Conservation (phyloP, 1,140 invertebrate genomes). For the Drosophila lowei region DNA sequence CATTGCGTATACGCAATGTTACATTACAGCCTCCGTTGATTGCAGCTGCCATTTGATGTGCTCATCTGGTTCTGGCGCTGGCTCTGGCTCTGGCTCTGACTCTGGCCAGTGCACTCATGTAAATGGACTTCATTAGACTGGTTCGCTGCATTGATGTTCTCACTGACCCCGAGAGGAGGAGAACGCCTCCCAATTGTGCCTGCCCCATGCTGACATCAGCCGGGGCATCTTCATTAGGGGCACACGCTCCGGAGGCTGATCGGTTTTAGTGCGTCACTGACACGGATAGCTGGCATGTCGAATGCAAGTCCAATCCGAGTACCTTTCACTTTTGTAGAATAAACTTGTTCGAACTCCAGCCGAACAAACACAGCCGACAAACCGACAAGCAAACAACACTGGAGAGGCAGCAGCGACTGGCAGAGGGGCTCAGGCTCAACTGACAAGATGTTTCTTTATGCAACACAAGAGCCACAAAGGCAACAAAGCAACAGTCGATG, state of each 20-base stretch:
- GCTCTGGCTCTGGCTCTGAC: too few species aligned
- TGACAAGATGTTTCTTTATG: slow-evolving; percentile 71
- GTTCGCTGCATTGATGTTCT: slow-evolving; percentile 9
- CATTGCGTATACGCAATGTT: slow-evolving; percentile 45
- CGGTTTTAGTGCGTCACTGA: slow-evolving; percentile 72
- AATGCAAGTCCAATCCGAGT: slow-evolving; percentile 36
- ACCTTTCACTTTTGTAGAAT: slow-evolving; percentile 79
- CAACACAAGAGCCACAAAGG: slow-evolving; percentile 38
- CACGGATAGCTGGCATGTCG: slow-evolving; percentile 51
- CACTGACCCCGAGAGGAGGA: slow-evolving; percentile 3
- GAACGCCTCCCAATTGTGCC: not conserved
- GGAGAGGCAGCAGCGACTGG: not conserved
- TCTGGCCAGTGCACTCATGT: not conserved
- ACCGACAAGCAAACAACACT: slow-evolving; percentile 32
- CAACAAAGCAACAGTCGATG: slow-evolving; percentile 21
- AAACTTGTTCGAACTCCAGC: slow-evolving; percentile 68
- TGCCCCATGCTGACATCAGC: slow-evolving; percentile 7
- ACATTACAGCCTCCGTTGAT: slow-evolving; percentile 3
- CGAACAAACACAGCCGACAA: slow-evolving; percentile 33
- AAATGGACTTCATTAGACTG: slow-evolving; percentile 14
- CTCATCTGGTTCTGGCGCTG: slow-evolving; percentile 8
- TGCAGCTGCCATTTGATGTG: slow-evolving; percentile 21
- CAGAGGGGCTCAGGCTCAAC: slow-evolving; percentile 4
- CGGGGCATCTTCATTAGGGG: slow-evolving; percentile 39
- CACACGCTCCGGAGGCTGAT: slow-evolving; percentile 22